A percentile compares a stretch with the other conserved stretches of the same genome.
phyloP scores from a whole-genome alignment of 2,888 invertebrate genomes.

The Brassicogethes aeneus region DNA sequence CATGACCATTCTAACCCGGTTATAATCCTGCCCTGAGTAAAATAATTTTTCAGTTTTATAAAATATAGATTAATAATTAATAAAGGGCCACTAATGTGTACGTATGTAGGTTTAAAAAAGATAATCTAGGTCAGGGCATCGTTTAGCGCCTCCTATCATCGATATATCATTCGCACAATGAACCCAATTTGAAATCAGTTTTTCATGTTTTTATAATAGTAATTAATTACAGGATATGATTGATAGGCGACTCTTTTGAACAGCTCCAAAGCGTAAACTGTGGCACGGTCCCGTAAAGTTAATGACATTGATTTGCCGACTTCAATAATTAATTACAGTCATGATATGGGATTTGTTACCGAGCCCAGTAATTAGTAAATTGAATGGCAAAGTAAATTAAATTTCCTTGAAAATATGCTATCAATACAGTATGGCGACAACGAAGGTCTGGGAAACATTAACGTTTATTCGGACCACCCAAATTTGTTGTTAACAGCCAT shows the following conservation, averaged over 20 bases:
- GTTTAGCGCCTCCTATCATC: background rate
- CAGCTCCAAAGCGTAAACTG: background rate
- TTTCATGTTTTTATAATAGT: background rate
- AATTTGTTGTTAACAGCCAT: no score
- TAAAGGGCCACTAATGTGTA: no score
- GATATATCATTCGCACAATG: background rate
- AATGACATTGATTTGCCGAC: constrained; percentile 22
- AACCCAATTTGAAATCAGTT: background rate
- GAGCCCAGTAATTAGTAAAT: constrained; percentile 22
- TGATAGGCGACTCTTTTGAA: background rate
- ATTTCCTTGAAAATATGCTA: constrained; percentile 18
- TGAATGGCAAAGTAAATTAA: constrained; percentile 21
- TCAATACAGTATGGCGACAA: constrained; percentile 15
- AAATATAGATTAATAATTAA: no score
- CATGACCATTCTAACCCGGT: no score
- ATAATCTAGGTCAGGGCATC: background rate
- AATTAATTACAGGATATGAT: background rate
- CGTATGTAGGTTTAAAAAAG: no score
- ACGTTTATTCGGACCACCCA: background rate
- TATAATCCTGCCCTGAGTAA: no score
- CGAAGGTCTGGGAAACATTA: background rate
- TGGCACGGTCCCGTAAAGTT: background rate
- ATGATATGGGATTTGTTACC: constrained; percentile 22
- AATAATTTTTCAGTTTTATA: no score
- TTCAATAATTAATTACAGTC: constrained; percentile 23